These are phyloP conservation scores for Zaprionus taronus DNA, from an alignment of 1,140 invertebrate genomes.

Conservation along the genomic window DNA sequence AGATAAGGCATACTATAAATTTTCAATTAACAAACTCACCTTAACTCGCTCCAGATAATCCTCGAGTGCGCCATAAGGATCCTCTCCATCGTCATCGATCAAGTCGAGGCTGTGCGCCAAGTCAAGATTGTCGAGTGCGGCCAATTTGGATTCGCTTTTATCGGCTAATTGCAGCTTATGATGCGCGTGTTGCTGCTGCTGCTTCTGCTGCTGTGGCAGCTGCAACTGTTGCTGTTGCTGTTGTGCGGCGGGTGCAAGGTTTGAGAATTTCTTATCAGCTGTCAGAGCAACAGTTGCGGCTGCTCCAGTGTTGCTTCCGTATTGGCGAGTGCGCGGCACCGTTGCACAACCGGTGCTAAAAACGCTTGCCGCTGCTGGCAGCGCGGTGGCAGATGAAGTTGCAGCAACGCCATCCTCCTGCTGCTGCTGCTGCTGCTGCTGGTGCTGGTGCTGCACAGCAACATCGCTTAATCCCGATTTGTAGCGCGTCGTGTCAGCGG, in stretches of 20 bases:
- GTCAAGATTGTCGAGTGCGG: conserved; percentile 76
- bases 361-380: conserved; percentile 58
- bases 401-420: conserved; percentile 8
- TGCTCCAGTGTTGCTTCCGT: conserved; percentile 66
- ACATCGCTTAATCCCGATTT: conserved; percentile 83
- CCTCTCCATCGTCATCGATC: conserved; percentile 75
- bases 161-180: conserved; percentile 78
- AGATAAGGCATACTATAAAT: not conserved
- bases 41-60: conserved; percentile 82
- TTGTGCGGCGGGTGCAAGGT: conserved; percentile 52
- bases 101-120: conserved; percentile 75
- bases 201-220: conserved; percentile 8
- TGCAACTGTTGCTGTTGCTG: conserved; percentile 52
- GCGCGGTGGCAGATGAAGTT: conserved; percentile 50
- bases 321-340: conserved; percentile 77
- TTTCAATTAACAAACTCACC: conserved; percentile 58
- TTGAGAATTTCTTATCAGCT: conserved; percentile 81
- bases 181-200: conserved; percentile 47
- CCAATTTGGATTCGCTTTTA: conserved; percentile 71
- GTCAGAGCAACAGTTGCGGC: conserved; percentile 63
- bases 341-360: conserved; percentile 82
- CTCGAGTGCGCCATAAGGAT: conserved; percentile 75
- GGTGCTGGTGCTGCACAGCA: conserved; percentile 34
- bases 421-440: conserved; percentile 41
- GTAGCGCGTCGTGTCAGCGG: conserved; percentile 77